Base-by-base conservation (phyloP, 30 jellyfish, hydroid and myxozoan species). In the Cassiopea xamachana region DNA sequence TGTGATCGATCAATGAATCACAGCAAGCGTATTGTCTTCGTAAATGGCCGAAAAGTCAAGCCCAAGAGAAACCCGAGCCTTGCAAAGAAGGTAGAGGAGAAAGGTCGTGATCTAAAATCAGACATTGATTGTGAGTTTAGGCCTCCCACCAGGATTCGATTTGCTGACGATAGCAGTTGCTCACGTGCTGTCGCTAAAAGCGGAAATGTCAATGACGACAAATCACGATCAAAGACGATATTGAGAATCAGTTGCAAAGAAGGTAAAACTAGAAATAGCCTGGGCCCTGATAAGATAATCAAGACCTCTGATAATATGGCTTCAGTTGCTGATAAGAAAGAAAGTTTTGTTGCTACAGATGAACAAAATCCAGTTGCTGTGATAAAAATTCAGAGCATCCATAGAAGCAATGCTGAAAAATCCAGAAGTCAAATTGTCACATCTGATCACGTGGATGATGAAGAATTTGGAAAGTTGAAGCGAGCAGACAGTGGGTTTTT, bases 11-110 rank as follows among this genome's bases (percentile, higher is more conserved):
- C 74, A 64, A 64, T 2, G 2, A 64, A 64, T 9, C 74, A 27
- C 43, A 9, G 43, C 74, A 64, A 16, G 15, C 19, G 74, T 27
- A 4, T 64, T 2, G 74, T 64, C 6, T 64, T 64, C 74, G 39
- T 45, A 43, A 75, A 75, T 46, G 84, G 84, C 84, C 69, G 69
- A 75, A 44, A 75, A 3, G 1, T 75, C 84, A 75, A 44, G 39
- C 69, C 84, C 18, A 75, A 13, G 14, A 13, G 5, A 5, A 55
- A 39, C 17, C 39, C 4, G 14, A 16, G 7, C 7, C 43, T 2
- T 55, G 64, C 1, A 49, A 17, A 46, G 68, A 46, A 39, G 5
- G 39, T 10, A 9, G 69, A 7, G 69, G 14, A 46, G 4, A 75
- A 46, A 1, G 46, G 7, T 39, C 39, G 84, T 16, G 48, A 75